Evolutionary conservation across 92 coral and sea anemone species (phyloP).

Genomic region (Parazoanthus darwini): DNA sequence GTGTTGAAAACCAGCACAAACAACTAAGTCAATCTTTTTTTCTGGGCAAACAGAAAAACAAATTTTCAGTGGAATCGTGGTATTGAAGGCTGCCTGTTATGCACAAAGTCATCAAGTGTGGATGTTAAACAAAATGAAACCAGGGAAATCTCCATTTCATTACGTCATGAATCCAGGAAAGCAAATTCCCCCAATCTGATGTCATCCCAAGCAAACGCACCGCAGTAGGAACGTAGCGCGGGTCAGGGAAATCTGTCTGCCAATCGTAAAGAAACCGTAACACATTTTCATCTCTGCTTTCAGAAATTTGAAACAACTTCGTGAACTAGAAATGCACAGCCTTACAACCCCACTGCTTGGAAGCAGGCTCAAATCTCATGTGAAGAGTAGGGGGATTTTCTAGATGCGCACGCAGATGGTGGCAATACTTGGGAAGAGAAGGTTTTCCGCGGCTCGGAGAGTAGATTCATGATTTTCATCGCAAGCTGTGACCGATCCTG

Average conservation of each 20-base stretch:
- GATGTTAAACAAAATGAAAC: conserved; percentile 32
- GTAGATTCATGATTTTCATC: conserved; percentile 41
- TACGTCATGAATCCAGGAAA: conserved; percentile 38
- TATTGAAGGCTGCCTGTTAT: conserved; percentile 45
- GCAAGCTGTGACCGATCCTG: conserved; percentile 22
- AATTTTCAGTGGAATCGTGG: neutral
- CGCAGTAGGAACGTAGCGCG: neutral
- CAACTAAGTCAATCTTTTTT: neutral
- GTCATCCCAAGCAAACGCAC: conserved; percentile 36
- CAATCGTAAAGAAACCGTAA: neutral
- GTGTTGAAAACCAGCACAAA: conserved; percentile 7
- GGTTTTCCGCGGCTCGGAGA: conserved; percentile 22
- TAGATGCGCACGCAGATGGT: conserved; percentile 27
- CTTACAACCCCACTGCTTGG: neutral
- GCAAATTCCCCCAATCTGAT: conserved; percentile 43
- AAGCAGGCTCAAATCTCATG: neutral
- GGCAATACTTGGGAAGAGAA: conserved; percentile 19
- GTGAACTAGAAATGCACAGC: conserved; percentile 3
- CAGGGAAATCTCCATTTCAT: conserved; percentile 40
- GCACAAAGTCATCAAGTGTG: conserved; percentile 46
- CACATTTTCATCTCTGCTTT: neutral
- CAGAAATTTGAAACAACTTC: neutral
- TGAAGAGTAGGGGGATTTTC: conserved; percentile 1
- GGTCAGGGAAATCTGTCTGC: neutral
- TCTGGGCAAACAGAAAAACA: neutral